Base-by-base conservation (phyloP, 2,888 invertebrate species). In the Elysia crispata region DNA sequence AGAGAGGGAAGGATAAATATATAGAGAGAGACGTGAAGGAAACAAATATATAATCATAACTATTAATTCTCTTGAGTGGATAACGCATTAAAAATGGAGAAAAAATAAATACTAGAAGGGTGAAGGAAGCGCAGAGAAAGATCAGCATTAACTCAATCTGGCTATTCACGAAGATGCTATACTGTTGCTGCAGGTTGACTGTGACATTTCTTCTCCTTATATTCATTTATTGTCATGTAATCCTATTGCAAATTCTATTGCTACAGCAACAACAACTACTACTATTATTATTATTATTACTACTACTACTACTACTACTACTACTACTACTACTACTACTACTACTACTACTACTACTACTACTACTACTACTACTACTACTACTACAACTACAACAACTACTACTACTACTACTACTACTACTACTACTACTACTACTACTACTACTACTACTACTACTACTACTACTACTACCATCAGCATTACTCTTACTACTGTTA, bases 361-460 rank as follows among this genome's bases (percentile, higher is more conserved):
- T 64, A 64, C 30, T 67, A 67, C 67, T 67, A 30, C 67, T 67
- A 28, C 67, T 67, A 28, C 67, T 67, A 28, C 67, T 67, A 67
- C 31, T 67, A 28, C 67, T 67, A 28, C 28, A 30, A 28, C 67
- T 67, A 28, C 28, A 30, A 20, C 67, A 30, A 28, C 67, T 67
- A 67, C 67, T 67, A 28, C 67, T 67, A 67, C 67, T 67, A 67
- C 67, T 67, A 28, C 67, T 67, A 28, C 67, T 67, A 28, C 67
- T 67, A 28, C 28, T 67, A 28, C 67, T 67, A 28, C 28, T 67
- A 28, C 67, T 67, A 28, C 67, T 67, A 67, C 67, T 67, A 11
- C 30, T 67, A 67, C 67, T 67, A 67, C 67, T 67, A 28, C 67
- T 67, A 28, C 67, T 67, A 28, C 67, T 67, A 28, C 67, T 67